Evolutionary conservation across 2,113 vertebrate species (phyloP).

Genomic region (Machaerirhynchus nigripectus): DNA sequence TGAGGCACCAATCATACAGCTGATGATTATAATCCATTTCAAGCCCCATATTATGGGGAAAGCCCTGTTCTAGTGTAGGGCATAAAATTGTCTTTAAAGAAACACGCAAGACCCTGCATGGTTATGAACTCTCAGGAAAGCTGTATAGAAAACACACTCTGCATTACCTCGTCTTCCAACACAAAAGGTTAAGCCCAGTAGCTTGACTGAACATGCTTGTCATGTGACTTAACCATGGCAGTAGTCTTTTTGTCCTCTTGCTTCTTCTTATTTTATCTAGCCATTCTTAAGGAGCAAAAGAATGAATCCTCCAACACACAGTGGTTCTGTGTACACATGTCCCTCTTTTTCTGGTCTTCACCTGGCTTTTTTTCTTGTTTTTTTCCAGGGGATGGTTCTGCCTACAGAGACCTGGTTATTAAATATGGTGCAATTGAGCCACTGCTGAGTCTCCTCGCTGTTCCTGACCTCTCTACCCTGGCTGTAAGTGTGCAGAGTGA

Average conservation of each 20-base stretch:
- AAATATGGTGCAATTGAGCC: constrained; percentile 84
- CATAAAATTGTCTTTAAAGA: neutral
- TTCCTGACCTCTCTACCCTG: constrained; percentile 81
- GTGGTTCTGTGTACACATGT: neutral
- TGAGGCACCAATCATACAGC: neutral
- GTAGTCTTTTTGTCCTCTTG: neutral
- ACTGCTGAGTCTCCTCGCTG: constrained; percentile 79
- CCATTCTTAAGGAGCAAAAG: neutral
- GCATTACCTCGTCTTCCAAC: neutral
- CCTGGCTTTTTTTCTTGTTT: neutral
- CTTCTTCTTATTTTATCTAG: neutral
- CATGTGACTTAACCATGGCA: neutral
- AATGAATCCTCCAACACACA: neutral
- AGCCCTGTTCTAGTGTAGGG: neutral
- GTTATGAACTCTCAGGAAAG: neutral
- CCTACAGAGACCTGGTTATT: constrained; percentile 88
- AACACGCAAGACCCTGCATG: neutral
- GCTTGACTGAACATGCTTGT: neutral
- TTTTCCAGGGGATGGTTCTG: constrained; percentile 84
- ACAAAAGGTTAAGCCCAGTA: neutral
- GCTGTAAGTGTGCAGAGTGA: constrained; percentile 76
- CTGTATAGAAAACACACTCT: neutral
- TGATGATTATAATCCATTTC: neutral
- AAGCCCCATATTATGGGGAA: neutral
- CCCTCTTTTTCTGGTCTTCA: neutral